Evolutionary conservation across 1,140 invertebrate species (phyloP), one percentile per base, ranked within the genome.

Genomic region (Cecropterus lyciades): DNA sequence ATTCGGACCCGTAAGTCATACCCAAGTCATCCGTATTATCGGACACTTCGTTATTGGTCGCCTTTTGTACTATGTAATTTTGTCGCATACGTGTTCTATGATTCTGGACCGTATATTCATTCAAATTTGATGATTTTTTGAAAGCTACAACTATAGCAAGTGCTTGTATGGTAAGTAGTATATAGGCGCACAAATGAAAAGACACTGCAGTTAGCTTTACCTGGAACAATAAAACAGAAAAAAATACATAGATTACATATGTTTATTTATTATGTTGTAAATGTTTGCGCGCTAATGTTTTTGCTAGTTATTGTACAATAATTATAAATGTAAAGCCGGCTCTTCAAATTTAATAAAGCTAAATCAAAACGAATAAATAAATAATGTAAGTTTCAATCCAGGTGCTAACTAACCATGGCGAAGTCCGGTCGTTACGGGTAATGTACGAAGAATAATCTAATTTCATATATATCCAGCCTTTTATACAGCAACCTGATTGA

Each of bases 31-130:
- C 78, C 24, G 53, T 56, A 33, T 65, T 72, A 11, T 67, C 69
- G 14, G 74, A 68, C 1, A 70, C 56, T 60, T 77, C 79, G 15
- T 80, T 78, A 13, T 82, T 77, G 8, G 75, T 49, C 30, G 63
- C 76, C 42, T 73, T 72, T 59, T 84, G 69, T n/a, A 84, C 49
- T 10, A 86, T 66, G 65, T 88, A 91, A 59, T 89, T 87, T 52
- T 83, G 79, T 59, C 77, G 78, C 56, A 73, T 84, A 0, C 72
- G 82, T 0, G 81, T 84, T 59, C 82, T 77, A 64, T 87, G 80
- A 17, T 88, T 84, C 65, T 86, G 80, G 8, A 85, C 71, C 69
- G 77, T 75, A 51, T 76, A 87, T 45, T 84, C 82, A 45, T 86
- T 72, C 4, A 80, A 46, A 64, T 88, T 79, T 2, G 85, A 73